Evolutionary conservation across 2,888 invertebrate species (phyloP).

Genomic region (Muschampia plurimacula): DNA sequence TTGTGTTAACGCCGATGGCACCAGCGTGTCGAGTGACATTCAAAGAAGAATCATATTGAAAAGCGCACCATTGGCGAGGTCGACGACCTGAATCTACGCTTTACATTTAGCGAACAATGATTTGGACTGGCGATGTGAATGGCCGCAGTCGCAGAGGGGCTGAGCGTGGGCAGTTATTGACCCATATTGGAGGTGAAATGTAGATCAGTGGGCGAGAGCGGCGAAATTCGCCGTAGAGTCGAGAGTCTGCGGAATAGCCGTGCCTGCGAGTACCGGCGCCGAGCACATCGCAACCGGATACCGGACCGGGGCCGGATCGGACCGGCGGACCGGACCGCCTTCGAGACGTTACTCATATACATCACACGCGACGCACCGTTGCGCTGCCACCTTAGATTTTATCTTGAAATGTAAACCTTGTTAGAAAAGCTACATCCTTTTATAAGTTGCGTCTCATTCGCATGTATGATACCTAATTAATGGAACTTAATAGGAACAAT

Average conservation of each 20-base stretch:
- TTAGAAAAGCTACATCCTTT: slow-evolving; percentile 31
- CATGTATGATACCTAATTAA: slow-evolving; percentile 10
- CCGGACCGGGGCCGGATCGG: background rate
- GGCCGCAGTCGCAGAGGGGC: slow-evolving; percentile 80
- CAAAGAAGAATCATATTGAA: slow-evolving; percentile 73
- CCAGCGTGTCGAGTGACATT: slow-evolving; percentile 77
- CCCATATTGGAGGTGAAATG: slow-evolving; percentile 85
- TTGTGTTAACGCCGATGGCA: slow-evolving; percentile 65
- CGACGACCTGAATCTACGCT: slow-evolving; percentile 75
- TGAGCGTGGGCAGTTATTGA: slow-evolving; percentile 86
- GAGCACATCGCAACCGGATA: slow-evolving; percentile 10
- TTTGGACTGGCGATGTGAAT: slow-evolving; percentile 84
- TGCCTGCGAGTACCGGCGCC: background rate
- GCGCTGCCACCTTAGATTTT: slow-evolving; percentile 13
- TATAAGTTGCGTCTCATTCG: background rate
- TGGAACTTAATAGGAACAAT: background rate
- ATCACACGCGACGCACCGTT: background rate
- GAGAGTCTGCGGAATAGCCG: slow-evolving; percentile 46
- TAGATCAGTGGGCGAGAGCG: slow-evolving; percentile 86
- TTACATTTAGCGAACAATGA: slow-evolving; percentile 85
- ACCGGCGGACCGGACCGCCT: background rate
- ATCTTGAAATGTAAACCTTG: slow-evolving; percentile 24
- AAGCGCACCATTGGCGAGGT: slow-evolving; percentile 70
- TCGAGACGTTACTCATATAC: background rate
- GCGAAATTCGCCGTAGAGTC: slow-evolving; percentile 77